Evolutionary conservation across 2,113 vertebrate genomes (phyloP), one percentile per base, ranked within the genome.

Genomic region (Blennius ocellaris): DNA sequence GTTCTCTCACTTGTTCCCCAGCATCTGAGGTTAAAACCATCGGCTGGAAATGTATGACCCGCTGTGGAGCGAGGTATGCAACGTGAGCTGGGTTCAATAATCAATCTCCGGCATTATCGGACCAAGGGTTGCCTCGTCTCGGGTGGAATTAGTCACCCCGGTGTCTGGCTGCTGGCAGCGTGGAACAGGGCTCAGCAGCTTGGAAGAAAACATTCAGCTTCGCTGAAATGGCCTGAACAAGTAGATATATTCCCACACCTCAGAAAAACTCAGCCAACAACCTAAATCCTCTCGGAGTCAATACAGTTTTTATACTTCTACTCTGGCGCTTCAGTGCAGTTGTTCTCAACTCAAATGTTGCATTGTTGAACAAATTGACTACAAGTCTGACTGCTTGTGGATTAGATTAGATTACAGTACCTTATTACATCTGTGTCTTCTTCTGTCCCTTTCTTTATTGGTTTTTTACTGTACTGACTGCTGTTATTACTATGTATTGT

Each of bases 11-110:
- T 51, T 62, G 47, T 58, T 52, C 51, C 15, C 21, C 47, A 59
- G 82, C 65, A n/a, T 60, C 60, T 3, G 55, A 72, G 58, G 77
- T 79, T 69, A 64, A 83, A 82, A 53, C 17, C 63, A 63, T 78
- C 44, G 50, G 40, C 45, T 55, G 36, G 40, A 75, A 82, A 69
- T 48, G 45, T 43, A 45, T 43, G 64, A 69, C 8, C 52, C n/a
- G 50, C 17, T 1, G 6, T 10, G 44, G 41, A 57, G 39, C 6
- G 7, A 66, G 51, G 11, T 68, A 56, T 53, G 45, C 57, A 15
- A 48, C 49, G 12, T 3, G 6, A 54, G 61, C 39, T 57, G 7
- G 38, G 79, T 43, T 78, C 72, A 70, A 75, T 77, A 80, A 78
- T 84, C 81, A 76, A 64, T 85, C 74, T 70, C 17, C 58, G 0